phyloP scores from a whole-genome alignment of 2,797 vertebrate genomes.

The Eulemur coronatus region DNA sequence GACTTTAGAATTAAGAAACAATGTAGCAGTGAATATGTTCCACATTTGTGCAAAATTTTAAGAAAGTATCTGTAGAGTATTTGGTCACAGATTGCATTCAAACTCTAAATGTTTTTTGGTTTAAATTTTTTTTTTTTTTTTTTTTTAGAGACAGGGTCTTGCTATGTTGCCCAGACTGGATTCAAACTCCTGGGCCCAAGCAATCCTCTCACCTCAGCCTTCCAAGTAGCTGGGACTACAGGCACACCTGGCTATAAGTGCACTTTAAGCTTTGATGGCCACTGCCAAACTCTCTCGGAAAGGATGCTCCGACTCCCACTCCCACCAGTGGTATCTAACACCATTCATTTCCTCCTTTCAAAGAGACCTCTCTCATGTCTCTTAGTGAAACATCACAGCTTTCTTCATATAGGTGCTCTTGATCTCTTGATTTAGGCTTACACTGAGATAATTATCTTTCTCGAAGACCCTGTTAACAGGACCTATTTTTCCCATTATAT shows the following conservation, averaged over 20 bases:
- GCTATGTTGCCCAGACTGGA: neutral
- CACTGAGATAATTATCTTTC: neutral
- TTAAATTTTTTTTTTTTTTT: neutral
- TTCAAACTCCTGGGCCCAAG: neutral
- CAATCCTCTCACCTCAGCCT: neutral
- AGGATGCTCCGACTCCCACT: neutral
- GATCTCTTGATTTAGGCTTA: neutral
- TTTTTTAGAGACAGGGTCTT: neutral
- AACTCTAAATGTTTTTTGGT: neutral
- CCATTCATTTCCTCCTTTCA: neutral
- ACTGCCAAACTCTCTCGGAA: neutral
- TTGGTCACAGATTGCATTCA: neutral
- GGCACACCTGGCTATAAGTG: neutral
- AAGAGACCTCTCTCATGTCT: neutral
- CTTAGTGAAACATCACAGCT: neutral
- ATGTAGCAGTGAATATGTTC: neutral
- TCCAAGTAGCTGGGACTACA: neutral
- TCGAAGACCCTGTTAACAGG: neutral
- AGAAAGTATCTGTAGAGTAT: neutral
- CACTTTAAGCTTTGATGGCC: neutral
- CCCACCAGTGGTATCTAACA: rapidly evolving
- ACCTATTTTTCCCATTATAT: neutral
- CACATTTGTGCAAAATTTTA: neutral
- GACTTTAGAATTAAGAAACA: neutral
- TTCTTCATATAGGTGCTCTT: neutral